Evolutionary conservation across 2,797 vertebrate genomes (phyloP).

Genomic region (Muraenolepis orangiensis): DNA sequence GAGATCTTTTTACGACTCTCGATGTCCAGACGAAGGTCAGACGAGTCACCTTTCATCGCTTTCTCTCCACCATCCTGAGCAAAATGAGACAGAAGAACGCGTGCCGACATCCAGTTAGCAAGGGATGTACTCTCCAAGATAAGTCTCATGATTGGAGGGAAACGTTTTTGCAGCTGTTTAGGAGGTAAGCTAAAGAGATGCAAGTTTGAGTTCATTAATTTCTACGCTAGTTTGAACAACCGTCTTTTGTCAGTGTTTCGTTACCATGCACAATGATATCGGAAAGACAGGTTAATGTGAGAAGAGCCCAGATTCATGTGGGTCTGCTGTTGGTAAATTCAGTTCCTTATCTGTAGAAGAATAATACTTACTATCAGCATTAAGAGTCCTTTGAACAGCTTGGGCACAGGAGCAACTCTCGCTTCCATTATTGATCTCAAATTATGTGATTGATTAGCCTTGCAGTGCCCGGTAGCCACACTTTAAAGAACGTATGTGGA

Average conservation of each 20-base stretch:
- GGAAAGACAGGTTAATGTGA: conserved; percentile 8
- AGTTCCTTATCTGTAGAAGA: conserved; percentile 70
- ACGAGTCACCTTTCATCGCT: conserved; percentile 81
- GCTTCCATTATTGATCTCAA: conserved; percentile 89
- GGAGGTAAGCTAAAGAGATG: conserved; percentile 12
- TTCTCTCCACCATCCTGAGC: conserved; percentile 83
- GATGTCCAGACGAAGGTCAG: conserved; percentile 96
- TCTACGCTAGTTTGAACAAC: conserved; percentile 30
- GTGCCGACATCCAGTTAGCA: conserved; percentile 70
- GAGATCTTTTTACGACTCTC: conserved; percentile 94
- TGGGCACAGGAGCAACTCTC: conserved; percentile 89
- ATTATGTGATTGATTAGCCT: conserved; percentile 88
- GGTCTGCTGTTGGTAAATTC: conserved; percentile 28
- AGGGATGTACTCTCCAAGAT: conserved; percentile 18
- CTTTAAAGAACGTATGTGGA: conserved; percentile 92
- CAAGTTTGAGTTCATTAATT: no score
- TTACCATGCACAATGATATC: conserved; percentile 39
- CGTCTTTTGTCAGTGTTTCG: conserved; percentile 22
- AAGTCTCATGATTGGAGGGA: neutral
- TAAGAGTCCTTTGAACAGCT: conserved; percentile 95
- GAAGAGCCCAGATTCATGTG: neutral
- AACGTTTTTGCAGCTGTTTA: neutral
- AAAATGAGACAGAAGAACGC: conserved; percentile 63
- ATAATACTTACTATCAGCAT: conserved; percentile 97
- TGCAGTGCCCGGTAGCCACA: conserved; percentile 94